Evolutionary conservation across 2,888 invertebrate species (phyloP).

Genomic region (Epinotia brunnichana): DNA sequence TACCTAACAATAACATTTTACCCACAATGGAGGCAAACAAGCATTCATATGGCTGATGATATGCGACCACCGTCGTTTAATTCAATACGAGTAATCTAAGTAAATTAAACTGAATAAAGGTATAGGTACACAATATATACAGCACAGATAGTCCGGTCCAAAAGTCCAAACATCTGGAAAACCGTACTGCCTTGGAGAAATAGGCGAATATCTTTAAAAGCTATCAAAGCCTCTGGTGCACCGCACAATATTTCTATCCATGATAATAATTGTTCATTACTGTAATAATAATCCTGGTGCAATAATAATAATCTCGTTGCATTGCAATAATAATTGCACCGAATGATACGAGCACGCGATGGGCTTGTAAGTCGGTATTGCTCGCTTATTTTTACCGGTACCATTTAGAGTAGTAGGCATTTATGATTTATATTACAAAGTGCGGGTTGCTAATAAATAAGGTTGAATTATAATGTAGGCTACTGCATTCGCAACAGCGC

Average conservation of each 20-base stretch:
- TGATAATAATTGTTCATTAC: conserved; percentile 74
- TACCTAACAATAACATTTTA: no score
- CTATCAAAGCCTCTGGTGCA: conserved; percentile 54
- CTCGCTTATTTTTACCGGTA: conserved; percentile 53
- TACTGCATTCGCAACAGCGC: conserved; percentile 25
- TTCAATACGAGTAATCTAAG: no score
- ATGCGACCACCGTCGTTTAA: no score
- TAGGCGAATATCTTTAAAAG: neutral
- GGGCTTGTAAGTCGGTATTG: conserved; percentile 58
- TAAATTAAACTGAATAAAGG: no score
- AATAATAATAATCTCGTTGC: conserved; percentile 57
- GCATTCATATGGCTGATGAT: no score
- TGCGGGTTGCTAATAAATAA: conserved; percentile 46
- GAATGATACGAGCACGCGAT: conserved; percentile 80
- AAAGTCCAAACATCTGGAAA: neutral
- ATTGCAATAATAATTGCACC: conserved; percentile 73
- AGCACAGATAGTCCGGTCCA: no score
- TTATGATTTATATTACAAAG: conserved; percentile 57
- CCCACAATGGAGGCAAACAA: no score
- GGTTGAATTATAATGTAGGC: conserved; percentile 23
- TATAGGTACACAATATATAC: no score
- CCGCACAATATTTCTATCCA: conserved; percentile 78
- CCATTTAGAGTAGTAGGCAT: conserved; percentile 64
- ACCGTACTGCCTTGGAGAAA: neutral
- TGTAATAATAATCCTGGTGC: conserved; percentile 62